A percentile compares a stretch with the other conserved stretches of the same genome.
These are phyloP conservation scores for Resseliella maxima DNA, from an alignment of 2,888 invertebrate genomes.

Conservation along the genomic window DNA sequence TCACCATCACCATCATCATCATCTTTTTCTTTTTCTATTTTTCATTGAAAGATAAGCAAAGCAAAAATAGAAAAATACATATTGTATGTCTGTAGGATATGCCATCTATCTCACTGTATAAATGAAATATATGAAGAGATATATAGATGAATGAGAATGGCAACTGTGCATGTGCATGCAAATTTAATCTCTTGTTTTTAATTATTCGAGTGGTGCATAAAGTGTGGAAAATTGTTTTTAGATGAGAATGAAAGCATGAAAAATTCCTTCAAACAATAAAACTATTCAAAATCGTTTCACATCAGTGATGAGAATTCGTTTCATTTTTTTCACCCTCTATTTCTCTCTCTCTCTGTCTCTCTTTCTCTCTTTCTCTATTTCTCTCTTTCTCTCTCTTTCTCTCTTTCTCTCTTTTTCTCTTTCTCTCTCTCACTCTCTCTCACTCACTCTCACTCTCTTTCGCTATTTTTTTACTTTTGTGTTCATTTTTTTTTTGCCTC, in stretches of 20 bases:
- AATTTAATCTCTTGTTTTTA: slow-evolving; percentile 48
- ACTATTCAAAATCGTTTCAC: slow-evolving; percentile 31
- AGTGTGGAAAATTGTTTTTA: slow-evolving; percentile 50
- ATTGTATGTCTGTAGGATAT: too few species aligned
- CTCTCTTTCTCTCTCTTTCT: background rate
- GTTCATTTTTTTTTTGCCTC: background rate
- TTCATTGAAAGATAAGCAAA: background rate
- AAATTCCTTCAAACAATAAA: slow-evolving; percentile 22
- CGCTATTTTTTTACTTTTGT: background rate
- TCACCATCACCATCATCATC: too few species aligned
- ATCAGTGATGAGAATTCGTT: background rate
- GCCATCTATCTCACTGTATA: background rate
- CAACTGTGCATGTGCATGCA: slow-evolving; percentile 32
- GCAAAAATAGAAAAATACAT: background rate
- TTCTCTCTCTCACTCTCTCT: background rate
- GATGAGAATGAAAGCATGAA: background rate
- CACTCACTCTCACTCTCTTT: too few species aligned
- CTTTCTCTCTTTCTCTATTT: background rate
- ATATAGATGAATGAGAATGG: background rate
- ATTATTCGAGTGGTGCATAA: slow-evolving; percentile 21
- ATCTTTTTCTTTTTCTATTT: too few species aligned
- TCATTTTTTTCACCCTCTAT: background rate
- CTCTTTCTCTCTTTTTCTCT: background rate
- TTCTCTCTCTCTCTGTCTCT: background rate
- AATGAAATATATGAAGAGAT: background rate